phyloP scores from a whole-genome alignment of 1,140 invertebrate species.

The Trichoplusia ni region DNA sequence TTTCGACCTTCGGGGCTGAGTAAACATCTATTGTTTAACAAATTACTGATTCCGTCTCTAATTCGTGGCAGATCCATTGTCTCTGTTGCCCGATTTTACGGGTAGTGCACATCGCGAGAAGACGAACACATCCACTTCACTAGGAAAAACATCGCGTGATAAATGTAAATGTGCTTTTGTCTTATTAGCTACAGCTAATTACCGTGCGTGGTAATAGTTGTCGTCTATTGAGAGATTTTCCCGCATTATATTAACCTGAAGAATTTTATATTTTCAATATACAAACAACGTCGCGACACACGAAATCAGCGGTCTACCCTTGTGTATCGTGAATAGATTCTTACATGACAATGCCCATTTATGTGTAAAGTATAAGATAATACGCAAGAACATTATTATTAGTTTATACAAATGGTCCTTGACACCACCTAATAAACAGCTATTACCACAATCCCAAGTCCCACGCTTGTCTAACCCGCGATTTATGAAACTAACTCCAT shows the following conservation, averaged over 20 bases:
- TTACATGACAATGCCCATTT: slow-evolving; percentile 32
- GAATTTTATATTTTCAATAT: background rate
- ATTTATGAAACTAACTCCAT: slow-evolving; percentile 36
- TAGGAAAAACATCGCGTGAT: slow-evolving; percentile 15
- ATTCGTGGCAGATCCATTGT: slow-evolving; percentile 62
- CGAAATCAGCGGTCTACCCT: no score
- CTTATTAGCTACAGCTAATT: slow-evolving; percentile 2
- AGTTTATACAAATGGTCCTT: slow-evolving; percentile 43
- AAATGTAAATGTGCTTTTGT: slow-evolving; percentile 13
- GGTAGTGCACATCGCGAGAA: slow-evolving; percentile 44
- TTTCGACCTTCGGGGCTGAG: slow-evolving; percentile 59
- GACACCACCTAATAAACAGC: slow-evolving; percentile 48
- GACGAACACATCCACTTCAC: slow-evolving; percentile 26
- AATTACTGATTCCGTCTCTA: slow-evolving; percentile 63
- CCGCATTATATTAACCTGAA: background rate
- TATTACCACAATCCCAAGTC: slow-evolving; percentile 45
- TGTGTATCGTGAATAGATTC: no score
- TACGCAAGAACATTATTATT: slow-evolving; percentile 30
- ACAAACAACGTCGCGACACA: no score
- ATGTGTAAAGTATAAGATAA: slow-evolving; percentile 13
- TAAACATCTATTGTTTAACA: slow-evolving; percentile 64
- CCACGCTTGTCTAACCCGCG: slow-evolving; percentile 47
- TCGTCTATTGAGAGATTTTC: background rate
- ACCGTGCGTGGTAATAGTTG: background rate
- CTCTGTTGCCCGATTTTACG: slow-evolving; percentile 58